These are phyloP conservation scores for Meliscaeva auricollis DNA, from an alignment of 2,888 invertebrate species.

Conservation along the genomic window DNA sequence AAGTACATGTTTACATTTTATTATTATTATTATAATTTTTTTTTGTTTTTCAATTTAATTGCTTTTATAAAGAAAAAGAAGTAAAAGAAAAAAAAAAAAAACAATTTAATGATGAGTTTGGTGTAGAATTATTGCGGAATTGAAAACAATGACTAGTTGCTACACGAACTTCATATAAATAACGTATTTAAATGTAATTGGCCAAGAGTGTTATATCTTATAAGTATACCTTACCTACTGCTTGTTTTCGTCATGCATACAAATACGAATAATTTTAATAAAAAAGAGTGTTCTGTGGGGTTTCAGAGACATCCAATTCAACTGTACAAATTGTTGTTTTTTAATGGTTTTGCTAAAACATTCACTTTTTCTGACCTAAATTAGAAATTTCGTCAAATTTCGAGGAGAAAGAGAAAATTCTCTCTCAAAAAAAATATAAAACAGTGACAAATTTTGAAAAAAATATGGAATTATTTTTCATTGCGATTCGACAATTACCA, in stretches of 20 bases:
- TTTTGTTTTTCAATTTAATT: neutral
- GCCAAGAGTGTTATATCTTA: no score
- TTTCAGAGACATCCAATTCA: neutral
- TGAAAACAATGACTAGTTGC: no score
- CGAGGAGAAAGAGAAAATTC: no score
- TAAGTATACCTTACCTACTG: neutral
- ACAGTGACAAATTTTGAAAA: no score
- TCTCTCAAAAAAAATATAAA: no score
- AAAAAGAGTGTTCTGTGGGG: neutral
- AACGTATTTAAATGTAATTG: neutral
- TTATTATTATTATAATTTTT: slow-evolving; percentile 8
- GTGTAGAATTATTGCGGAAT: slow-evolving; percentile 4
- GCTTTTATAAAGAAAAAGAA: no score
- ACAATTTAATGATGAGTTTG: neutral
- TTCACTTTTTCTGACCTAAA: no score
- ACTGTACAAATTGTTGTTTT: neutral
- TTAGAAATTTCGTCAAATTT: no score
- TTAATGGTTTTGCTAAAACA: neutral
- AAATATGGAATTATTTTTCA: no score
- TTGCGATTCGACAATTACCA: no score
- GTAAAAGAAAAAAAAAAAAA: neutral
- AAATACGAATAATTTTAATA: neutral
- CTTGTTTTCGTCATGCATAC: neutral
- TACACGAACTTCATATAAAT: neutral
- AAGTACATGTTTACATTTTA: slow-evolving; percentile 79